Evolutionary conservation across 2,797 vertebrate genomes (phyloP), one percentile per base, ranked within the genome.

Genomic region (Tragopan temminckii): DNA sequence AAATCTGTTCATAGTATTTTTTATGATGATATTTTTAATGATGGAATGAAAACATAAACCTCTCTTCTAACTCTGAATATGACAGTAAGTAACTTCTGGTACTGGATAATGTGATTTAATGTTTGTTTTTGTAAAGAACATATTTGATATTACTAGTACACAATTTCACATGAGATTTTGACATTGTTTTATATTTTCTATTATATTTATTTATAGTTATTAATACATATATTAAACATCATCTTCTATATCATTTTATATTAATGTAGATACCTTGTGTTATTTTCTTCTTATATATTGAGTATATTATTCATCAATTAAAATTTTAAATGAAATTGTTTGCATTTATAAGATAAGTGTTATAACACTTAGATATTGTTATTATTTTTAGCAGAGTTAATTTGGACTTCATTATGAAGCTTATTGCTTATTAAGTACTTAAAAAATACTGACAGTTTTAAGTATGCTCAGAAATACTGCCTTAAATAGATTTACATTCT

Each of bases 401-500:
- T 80, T 84, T 89, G n/a, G 9, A 46, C 40, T 72, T 77, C 29
- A 24, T 33, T 27, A 14, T 62, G 27, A 8, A 48, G 25, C 55
- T 90, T 62, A 57, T 67, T 63, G 25, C 11, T 36, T 61, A 20
- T 29, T 48, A 91, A 45, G 5, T 33, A 43, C n/a, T 91, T 90
- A 17, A 16, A 66, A 62, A 66, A 27, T 43, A 52, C n/a, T 80
- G 57, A 50, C 17, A 64, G 2, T 21, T 53, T 75, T 50, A 75
- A 76, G 7, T 25, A 68, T 2, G 3, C 71, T 78, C 81, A n/a
- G 62, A 76, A 35, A 59, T 16, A 58, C 31, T 69, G 24, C 67
- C 89, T 80, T 68, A 71, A 24, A 71, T 8, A 16, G 21, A 5
- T 92, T 89, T 53, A 31, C 17, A 69, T 74, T 89, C 98, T 97